phyloP scores from a whole-genome alignment of 2,113 vertebrate genomes.

The Piaya cayana region DNA sequence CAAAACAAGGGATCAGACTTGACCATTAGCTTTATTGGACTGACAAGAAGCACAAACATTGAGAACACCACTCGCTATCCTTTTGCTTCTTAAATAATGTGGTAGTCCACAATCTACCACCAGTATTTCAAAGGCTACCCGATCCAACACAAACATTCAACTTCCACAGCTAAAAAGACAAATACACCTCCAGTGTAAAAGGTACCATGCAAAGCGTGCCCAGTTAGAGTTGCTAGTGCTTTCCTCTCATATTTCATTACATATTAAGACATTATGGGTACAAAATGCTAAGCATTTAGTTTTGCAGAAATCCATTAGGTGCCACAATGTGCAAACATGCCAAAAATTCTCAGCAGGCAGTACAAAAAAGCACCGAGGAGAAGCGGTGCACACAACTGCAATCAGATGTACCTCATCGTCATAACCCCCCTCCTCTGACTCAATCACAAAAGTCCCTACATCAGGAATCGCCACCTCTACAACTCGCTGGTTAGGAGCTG shows the following conservation, averaged over 20 bases:
- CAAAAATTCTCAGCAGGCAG: constrained; percentile 51
- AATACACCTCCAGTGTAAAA: not conserved
- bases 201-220: constrained; percentile 61
- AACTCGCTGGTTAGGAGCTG: constrained; percentile 83
- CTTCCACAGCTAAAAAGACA: not conserved
- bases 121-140: not conserved
- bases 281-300: constrained; percentile 13
- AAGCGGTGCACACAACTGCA: constrained; percentile 44
- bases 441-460: constrained; percentile 93
- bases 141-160: not conserved
- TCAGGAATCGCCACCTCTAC: constrained; percentile 94
- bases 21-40: not conserved
- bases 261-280: not conserved
- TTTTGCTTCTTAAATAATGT: not conserved
- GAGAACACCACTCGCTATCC: not conserved
- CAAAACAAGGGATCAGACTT: not conserved
- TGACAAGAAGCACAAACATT: constrained; percentile 1
- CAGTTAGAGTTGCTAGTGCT: not conserved
- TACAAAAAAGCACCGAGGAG: constrained; percentile 51
- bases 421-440: constrained; percentile 95
- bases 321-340: constrained; percentile 71
- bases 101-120: not conserved
- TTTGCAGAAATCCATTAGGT: constrained; percentile 38
- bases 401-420: constrained; percentile 92
- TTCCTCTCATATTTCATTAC: not conserved